Conservation (phyloP, 1,140 invertebrate species). For the Epicauta chinensis region DNA sequence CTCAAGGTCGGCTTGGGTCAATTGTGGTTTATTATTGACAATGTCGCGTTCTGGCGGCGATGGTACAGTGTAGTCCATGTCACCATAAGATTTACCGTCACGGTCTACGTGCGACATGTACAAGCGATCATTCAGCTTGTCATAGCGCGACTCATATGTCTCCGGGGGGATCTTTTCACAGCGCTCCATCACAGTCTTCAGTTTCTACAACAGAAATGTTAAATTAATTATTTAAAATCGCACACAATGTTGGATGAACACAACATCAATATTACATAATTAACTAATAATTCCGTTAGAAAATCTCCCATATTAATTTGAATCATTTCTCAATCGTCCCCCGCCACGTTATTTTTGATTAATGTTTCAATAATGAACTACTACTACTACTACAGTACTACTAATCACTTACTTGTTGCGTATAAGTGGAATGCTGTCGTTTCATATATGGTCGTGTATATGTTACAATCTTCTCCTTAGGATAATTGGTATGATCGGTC, state of each 20-base stretch:
- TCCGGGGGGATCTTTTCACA: slow-evolving; percentile 65
- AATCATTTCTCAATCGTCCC: not conserved
- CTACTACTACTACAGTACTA: too few species aligned
- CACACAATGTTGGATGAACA: too few species aligned
- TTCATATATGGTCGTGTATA: slow-evolving; percentile 65
- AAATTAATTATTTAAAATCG: too few species aligned
- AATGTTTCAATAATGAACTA: slow-evolving; percentile 2
- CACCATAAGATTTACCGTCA: slow-evolving; percentile 56
- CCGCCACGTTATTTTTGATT: not conserved
- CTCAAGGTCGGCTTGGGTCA: slow-evolving; percentile 63
- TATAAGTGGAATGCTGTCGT: slow-evolving; percentile 57
- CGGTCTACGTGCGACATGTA: slow-evolving; percentile 59
- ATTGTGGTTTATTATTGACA: slow-evolving; percentile 44
- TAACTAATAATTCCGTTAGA: not conserved
- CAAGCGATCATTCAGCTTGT: slow-evolving; percentile 42
- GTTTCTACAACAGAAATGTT: slow-evolving; percentile 47
- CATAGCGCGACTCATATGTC: slow-evolving; percentile 50
- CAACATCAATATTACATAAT: slow-evolving; percentile 4
- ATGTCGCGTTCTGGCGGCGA: slow-evolving; percentile 68
- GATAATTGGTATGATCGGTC: slow-evolving; percentile 69
- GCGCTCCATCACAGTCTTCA: slow-evolving; percentile 69
- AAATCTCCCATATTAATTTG: not conserved
- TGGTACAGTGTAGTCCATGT: slow-evolving; percentile 65
- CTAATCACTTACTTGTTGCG: slow-evolving; percentile 52
- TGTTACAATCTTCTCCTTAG: slow-evolving; percentile 59